Evolutionary conservation across 2,113 vertebrate genomes (phyloP).

Genomic region (Coptodon rendalli): DNA sequence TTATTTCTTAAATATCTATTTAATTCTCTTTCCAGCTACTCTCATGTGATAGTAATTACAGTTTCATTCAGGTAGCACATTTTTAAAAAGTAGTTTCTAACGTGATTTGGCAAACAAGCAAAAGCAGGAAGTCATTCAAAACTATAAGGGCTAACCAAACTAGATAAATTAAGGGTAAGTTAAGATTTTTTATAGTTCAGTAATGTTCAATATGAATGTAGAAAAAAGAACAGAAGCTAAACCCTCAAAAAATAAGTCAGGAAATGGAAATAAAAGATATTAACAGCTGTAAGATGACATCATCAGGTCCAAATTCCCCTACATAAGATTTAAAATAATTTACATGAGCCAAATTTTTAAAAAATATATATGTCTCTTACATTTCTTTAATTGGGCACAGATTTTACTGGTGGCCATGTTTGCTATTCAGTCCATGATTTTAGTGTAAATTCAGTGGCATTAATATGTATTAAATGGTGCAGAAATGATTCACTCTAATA

Average conservation of each 20-base stretch:
- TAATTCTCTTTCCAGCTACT: not conserved
- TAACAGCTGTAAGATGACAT: not conserved
- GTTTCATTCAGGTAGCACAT: not conserved
- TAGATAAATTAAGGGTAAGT: not conserved
- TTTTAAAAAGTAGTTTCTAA: not conserved
- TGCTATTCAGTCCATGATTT: not conserved
- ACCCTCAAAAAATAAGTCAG: fast-evolving
- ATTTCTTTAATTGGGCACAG: not conserved
- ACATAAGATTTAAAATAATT: not conserved
- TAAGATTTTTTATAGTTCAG: not conserved
- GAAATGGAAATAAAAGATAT: not conserved
- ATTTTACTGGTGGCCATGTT: not conserved
- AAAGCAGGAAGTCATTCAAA: not conserved
- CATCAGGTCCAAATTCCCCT: not conserved
- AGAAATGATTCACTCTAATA: not conserved
- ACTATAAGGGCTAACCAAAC: not conserved
- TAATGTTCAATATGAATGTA: not conserved
- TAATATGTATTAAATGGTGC: not conserved
- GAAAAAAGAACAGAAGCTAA: not conserved
- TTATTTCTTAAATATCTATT: not conserved
- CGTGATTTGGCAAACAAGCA: not conserved
- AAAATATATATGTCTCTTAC: not conserved
- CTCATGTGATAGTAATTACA: not conserved
- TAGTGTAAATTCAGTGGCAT: not conserved
- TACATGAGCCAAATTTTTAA: not conserved